Evolutionary conservation across 2,888 invertebrate species (phyloP).

Genomic region (Cartodere bifasciata): DNA sequence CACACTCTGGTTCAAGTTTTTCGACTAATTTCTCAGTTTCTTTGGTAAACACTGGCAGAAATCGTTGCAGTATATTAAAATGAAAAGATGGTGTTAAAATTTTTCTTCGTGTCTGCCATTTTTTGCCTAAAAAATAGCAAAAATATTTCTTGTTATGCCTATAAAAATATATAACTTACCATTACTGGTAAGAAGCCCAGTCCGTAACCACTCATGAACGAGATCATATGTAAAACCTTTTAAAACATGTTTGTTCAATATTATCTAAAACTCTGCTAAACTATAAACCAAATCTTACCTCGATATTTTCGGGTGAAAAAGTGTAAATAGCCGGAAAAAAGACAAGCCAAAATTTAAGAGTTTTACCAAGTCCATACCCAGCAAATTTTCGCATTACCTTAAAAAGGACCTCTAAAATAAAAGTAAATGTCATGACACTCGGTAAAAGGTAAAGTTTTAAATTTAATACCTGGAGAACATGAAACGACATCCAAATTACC

Average conservation of each 20-base stretch:
- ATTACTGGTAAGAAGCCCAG: slow-evolving; percentile 11
- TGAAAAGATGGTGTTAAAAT: slow-evolving; percentile 23
- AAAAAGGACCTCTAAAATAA: too few species aligned
- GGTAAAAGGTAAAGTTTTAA: too few species aligned
- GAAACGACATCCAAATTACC: too few species aligned
- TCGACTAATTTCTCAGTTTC: slow-evolving; percentile 18
- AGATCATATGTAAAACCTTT: slow-evolving; percentile 10
- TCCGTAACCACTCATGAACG: slow-evolving; percentile 10
- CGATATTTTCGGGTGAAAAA: slow-evolving; percentile 8
- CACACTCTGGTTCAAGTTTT: slow-evolving; percentile 7
- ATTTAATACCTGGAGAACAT: too few species aligned
- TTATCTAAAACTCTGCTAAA: slow-evolving; percentile 8
- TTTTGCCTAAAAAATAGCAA: slow-evolving; percentile 5
- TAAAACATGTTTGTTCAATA: slow-evolving; percentile 9
- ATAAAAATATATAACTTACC: slow-evolving; percentile 8
- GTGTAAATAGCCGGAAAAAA: not conserved
- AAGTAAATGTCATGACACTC: too few species aligned
- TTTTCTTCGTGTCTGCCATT: slow-evolving; percentile 16
- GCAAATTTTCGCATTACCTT: too few species aligned
- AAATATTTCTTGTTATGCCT: too few species aligned
- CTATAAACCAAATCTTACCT: slow-evolving; percentile 9
- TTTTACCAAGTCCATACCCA: too few species aligned
- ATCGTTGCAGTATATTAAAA: slow-evolving; percentile 21
- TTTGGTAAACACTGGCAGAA: slow-evolving; percentile 18
- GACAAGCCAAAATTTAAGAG: not conserved